Conservation (phyloP, 2,797 vertebrate species). For the Valencia hispanica region DNA sequence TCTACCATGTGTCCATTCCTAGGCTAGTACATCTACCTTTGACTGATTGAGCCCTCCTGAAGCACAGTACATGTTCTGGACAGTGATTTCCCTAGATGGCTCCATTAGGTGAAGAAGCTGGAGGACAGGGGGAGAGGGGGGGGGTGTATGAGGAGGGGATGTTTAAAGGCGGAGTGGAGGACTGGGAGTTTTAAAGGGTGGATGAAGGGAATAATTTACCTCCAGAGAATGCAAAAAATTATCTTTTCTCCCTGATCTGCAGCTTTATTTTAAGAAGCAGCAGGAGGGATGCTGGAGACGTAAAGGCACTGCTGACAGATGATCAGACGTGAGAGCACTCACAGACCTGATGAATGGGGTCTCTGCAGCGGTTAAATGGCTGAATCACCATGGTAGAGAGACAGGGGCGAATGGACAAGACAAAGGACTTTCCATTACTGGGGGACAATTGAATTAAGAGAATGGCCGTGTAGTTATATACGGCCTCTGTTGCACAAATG, state of each 20-base stretch:
- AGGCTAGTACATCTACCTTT: constrained; percentile 26
- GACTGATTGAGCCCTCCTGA: constrained; percentile 50
- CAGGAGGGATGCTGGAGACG: constrained; percentile 44
- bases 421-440: constrained; percentile 55
- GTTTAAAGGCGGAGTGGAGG: constrained; percentile 24
- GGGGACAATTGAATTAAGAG: constrained; percentile 53
- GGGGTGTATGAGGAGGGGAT: neutral
- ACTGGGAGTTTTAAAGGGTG: constrained; percentile 18
- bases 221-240: constrained; percentile 56
- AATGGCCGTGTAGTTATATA: constrained; percentile 54
- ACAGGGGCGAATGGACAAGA: constrained; percentile 47
- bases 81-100: constrained; percentile 61
- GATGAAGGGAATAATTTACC: constrained; percentile 47
- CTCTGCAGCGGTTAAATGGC: constrained; percentile 63
- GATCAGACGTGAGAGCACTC: constrained; percentile 61
- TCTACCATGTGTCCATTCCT: constrained; percentile 23
- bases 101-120: constrained; percentile 60
- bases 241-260: constrained; percentile 50
- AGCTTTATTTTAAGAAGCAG: constrained; percentile 65
- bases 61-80: constrained; percentile 45
- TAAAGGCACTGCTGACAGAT: constrained; percentile 55
- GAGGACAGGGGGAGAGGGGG: constrained; percentile 23
- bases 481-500: constrained; percentile 26
- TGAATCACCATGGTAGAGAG: constrained; percentile 43
- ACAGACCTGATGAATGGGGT: constrained; percentile 70